Percentiles rank a stretch among this genome's conserved stretches.
These are phyloP conservation scores for Artemia sinica DNA, from an alignment of 2,888 invertebrate genomes.

Conservation along the genomic window DNA sequence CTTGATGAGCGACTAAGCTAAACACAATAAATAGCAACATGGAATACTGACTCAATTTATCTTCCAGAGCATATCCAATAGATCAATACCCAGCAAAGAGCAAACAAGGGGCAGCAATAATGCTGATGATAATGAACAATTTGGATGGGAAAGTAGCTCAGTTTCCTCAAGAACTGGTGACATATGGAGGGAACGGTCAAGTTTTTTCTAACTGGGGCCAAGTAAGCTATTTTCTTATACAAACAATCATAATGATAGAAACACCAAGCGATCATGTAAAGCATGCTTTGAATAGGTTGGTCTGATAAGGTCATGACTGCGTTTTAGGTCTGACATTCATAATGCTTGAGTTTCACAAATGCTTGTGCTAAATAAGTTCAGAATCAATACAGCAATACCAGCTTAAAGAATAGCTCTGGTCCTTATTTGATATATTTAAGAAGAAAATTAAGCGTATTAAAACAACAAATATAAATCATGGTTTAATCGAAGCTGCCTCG, in stretches of 20 bases:
- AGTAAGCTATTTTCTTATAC: slow-evolving; percentile 28
- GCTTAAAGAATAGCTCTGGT: too few relatives aligned
- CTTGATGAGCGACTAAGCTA: too few relatives aligned
- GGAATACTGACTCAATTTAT: background rate
- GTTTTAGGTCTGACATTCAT: background rate
- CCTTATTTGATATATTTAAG: too few relatives aligned
- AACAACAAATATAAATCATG: too few relatives aligned
- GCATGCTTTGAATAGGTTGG: too few relatives aligned
- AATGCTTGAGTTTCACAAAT: background rate
- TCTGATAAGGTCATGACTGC: too few relatives aligned
- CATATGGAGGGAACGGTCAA: slow-evolving; percentile 46
- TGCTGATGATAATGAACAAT: slow-evolving; percentile 46
- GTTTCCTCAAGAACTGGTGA: slow-evolving; percentile 43
- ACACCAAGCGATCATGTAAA: background rate
- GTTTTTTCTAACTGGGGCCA: slow-evolving; percentile 46
- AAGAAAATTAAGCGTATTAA: too few relatives aligned
- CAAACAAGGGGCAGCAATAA: slow-evolving; percentile 38
- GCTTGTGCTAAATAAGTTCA: background rate
- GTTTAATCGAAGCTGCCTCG: too few relatives aligned
- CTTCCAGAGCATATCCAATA: slow-evolving; percentile 37
- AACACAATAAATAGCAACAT: too few relatives aligned
- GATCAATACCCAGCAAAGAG: slow-evolving; percentile 34
- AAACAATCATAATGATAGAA: background rate
- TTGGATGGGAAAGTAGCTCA: slow-evolving; percentile 43
- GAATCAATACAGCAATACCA: background rate